phyloP scores from a whole-genome alignment of 2,888 invertebrate species.

The Ophion ellenae region DNA sequence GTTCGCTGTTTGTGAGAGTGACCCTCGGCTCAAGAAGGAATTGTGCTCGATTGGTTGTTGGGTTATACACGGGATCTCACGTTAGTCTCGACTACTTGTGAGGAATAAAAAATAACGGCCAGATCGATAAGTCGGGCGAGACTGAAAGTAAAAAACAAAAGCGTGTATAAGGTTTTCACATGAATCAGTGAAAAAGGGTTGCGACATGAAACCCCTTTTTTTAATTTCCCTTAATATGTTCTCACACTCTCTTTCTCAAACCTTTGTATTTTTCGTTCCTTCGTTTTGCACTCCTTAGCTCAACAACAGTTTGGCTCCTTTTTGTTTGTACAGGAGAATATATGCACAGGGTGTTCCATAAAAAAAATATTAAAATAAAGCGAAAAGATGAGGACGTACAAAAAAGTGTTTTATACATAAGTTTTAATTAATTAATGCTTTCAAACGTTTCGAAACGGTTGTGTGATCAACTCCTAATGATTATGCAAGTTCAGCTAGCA shows the following conservation, averaged over 20 bases:
- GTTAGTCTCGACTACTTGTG: neutral
- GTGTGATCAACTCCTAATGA: too few relatives aligned
- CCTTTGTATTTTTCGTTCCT: slow-evolving; percentile 23
- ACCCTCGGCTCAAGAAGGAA: slow-evolving; percentile 28
- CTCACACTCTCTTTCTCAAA: neutral
- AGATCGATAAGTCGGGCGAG: slow-evolving; percentile 26
- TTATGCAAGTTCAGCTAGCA: too few relatives aligned
- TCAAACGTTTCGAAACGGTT: too few relatives aligned
- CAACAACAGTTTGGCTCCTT: slow-evolving; percentile 30
- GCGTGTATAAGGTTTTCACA: slow-evolving; percentile 45
- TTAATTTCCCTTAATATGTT: neutral
- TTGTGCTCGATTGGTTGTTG: slow-evolving; percentile 34
- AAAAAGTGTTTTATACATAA: too few relatives aligned
- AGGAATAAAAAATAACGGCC: slow-evolving; percentile 20
- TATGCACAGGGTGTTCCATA: neutral
- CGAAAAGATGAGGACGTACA: too few relatives aligned
- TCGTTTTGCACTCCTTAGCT: slow-evolving; percentile 1
- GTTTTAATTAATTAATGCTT: too few relatives aligned
- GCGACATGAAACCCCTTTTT: slow-evolving; percentile 38
- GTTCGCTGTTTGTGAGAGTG: slow-evolving; percentile 4
- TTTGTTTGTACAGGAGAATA: slow-evolving; percentile 2
- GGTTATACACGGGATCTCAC: neutral
- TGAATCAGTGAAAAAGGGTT: slow-evolving; percentile 37
- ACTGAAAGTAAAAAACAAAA: slow-evolving; percentile 27
- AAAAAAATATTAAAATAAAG: too few relatives aligned